Evolutionary conservation across 1,140 invertebrate genomes (phyloP), one percentile per base, ranked within the genome.

Genomic region (Linepithema humile): DNA sequence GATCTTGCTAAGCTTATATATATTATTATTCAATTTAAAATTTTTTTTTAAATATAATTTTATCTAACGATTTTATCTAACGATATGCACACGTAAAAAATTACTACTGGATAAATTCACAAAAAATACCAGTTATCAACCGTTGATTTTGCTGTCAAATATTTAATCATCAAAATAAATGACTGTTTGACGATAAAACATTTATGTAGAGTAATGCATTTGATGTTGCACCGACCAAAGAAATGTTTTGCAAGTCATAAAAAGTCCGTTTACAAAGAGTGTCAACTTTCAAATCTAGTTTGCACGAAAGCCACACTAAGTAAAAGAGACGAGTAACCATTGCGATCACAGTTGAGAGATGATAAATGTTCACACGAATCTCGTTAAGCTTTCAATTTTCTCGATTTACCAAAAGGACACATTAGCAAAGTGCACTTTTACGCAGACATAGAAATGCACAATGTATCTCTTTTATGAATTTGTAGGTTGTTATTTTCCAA

Each of bases 221-320:
- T 60, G 6, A 43, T 6, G 10, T 12, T 23, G 20, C 3, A 6
- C 65, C 35, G 12, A 50, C 2, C 20, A 65, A 65, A 65, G 20
- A 17, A 65, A 35, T 23, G 73, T 40, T 64, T 65, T 0, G 57
- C 65, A 26, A 65, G 32, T 53, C 5, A 20, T 77, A 50, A 77
- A 77, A 65, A 38, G 12, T 64, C 40, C 15, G 12, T 77, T 77
- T 53, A 60, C 74, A 53, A 40, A 77, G 15, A 2, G 38, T 17
- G 12, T 64, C 29, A 77, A 64, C 50, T 77, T 6, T 38, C 15
- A 77, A 77, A 65, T 0, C 26, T 65, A 77, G 53, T 65, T 50
- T 65, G 32, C 59, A 32, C 26, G 12, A 75, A 38, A 77, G 2
- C 15, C 4, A 7, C 40, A 1, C 9, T 38, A 50, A 15, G 15